Evolutionary conservation across 1,140 invertebrate species (phyloP).

Genomic region (Aphaenogaster rudis): DNA sequence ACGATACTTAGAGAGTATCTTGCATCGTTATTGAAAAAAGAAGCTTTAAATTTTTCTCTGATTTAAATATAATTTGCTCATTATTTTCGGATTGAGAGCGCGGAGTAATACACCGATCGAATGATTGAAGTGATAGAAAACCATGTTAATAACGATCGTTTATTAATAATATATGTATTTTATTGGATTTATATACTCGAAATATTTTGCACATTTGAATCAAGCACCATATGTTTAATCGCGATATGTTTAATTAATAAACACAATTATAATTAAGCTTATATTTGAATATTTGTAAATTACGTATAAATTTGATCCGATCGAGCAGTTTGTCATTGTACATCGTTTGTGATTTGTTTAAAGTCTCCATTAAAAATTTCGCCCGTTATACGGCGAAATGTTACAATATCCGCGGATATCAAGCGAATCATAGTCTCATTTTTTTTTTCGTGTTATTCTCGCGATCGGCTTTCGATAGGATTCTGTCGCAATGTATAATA

Average conservation of each 20-base stretch:
- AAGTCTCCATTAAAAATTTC: neutral
- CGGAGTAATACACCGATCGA: neutral
- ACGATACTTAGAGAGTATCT: neutral
- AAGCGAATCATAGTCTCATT: neutral
- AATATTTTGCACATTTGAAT: neutral
- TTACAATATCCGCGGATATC: neutral
- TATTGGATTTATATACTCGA: conserved; percentile 3
- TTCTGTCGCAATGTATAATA: neutral
- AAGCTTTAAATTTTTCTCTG: neutral
- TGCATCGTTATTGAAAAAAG: neutral
- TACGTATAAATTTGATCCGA: neutral
- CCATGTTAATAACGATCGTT: neutral
- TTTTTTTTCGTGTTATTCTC: neutral
- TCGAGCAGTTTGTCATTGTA: neutral
- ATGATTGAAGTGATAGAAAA: neutral
- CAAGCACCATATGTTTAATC: neutral
- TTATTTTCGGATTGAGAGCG: neutral
- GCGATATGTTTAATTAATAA: neutral
- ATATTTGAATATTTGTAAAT: neutral
- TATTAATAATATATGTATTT: neutral
- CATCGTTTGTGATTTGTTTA: neutral
- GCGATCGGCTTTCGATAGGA: neutral
- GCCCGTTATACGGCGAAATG: neutral
- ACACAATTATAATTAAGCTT: neutral
- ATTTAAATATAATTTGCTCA: neutral